Conservation (phyloP, 2,797 vertebrate species). For the Crypturellus tataupa region DNA sequence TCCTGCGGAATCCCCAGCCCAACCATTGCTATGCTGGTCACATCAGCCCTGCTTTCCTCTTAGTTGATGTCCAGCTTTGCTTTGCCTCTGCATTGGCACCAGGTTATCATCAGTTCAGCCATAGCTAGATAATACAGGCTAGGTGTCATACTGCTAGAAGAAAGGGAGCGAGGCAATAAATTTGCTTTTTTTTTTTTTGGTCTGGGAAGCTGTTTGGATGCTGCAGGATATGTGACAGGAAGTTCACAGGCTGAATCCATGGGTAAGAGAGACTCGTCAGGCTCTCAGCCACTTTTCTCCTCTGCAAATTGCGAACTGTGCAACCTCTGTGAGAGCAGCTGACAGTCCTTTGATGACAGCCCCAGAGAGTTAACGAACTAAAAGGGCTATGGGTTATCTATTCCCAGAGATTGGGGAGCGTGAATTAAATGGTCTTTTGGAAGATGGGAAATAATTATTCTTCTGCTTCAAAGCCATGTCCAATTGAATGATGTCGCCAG, state of each 20-base stretch:
- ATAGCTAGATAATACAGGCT: not conserved
- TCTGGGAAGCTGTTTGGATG: not conserved
- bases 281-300: conserved; percentile 21
- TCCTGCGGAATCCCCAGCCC: not conserved
- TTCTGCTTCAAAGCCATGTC: conserved; percentile 78
- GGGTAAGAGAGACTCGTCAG: not conserved
- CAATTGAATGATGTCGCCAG: conserved; percentile 77
- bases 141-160: not conserved
- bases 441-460: conserved; percentile 78
- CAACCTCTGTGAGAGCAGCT: conserved; percentile 29
- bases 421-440: conserved; percentile 76
- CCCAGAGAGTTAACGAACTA: conserved; percentile 70
- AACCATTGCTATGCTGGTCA: not conserved
- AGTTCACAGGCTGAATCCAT: not conserved
- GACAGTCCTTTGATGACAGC: conserved; percentile 66
- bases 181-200: not conserved
- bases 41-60: not conserved
- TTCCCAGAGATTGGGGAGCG: conserved; percentile 69
- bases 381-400: conserved; percentile 69
- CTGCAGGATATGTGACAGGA: not conserved
- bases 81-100: not conserved
- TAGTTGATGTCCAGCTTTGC: not conserved
- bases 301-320: not conserved
- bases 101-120: not conserved
- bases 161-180: not conserved